Evolutionary conservation across 2,113 vertebrate genomes (phyloP), one percentile per base, ranked within the genome.

Genomic region (Lontra canadensis): DNA sequence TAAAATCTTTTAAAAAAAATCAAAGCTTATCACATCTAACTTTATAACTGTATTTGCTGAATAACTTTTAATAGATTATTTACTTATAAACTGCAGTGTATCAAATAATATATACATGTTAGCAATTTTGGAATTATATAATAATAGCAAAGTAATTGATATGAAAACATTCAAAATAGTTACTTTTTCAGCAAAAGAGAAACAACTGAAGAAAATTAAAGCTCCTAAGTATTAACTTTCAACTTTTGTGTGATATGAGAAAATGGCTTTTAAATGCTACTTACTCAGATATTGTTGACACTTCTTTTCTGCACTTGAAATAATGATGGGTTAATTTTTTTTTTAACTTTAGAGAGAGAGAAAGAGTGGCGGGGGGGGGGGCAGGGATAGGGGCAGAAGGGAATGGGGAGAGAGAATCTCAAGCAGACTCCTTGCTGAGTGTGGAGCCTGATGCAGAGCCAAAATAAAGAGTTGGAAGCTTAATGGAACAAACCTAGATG

Each of bases 241-340:
- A 90, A 93, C 29, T 87, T 96, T 81, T 89, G 9, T 15, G 87
- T 83, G 42, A 83, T 83, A 65, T 83, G 76, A 90, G 61, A 97
- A 95, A 93, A 55, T 82, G 71, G 47, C 21, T 83, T 95, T 92
- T 94, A 96, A 63, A 74, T 55, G 39, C 47, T 81, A 52, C 65
- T 93, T 93, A 86, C 26, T 69, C 57, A 69, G 20, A 85, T 93
- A 47, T 31, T 44, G 4, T 78, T 78, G 49, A 83, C 59, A 49
- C 61, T 89, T 76, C 15, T 85, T 95, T 89, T 96, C 18, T 25
- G 65, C 20, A 36, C 17, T 87, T 95, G 74, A 90, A 25, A 55
- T 57, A 71, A 39, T 80, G 52, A n/a, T 69, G 18, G 29, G 29
- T 31, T 65, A 65, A 31, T 29, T 67, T 67, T 17, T 63, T 67